A percentile compares a stretch with the other conserved stretches of the same genome.
Evolutionary conservation across 2,797 vertebrate species (phyloP).

Genomic region (Hydrophis major): DNA sequence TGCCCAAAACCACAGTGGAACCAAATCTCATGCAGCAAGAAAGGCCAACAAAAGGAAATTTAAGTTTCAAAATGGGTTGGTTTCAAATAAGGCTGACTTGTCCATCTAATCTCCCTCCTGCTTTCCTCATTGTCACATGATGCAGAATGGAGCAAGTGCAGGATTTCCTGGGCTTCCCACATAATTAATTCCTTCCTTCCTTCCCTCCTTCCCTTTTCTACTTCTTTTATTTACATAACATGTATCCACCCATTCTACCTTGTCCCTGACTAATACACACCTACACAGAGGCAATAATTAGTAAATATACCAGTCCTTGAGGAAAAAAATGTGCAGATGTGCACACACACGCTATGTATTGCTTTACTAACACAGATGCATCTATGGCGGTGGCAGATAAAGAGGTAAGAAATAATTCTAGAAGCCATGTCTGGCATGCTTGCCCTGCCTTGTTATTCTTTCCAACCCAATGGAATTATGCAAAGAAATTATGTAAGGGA

Average conservation of each 20-base stretch:
- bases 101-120: neutral
- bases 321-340: neutral
- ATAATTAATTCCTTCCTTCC: too few relatives aligned
- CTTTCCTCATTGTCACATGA: neutral
- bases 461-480: neutral
- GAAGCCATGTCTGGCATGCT: neutral
- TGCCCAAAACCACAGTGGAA: neutral
- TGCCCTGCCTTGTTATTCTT: neutral
- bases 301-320: neutral
- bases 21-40: neutral
- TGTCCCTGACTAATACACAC: neutral
- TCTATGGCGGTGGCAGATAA: neutral
- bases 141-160: neutral
- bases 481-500: neutral
- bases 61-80: neutral
- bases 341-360: neutral
- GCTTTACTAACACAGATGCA: neutral
- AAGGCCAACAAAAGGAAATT: neutral
- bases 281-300: neutral
- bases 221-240: neutral
- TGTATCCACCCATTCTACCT: neutral
- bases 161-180: neutral
- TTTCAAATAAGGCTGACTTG: neutral
- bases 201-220: fast-evolving
- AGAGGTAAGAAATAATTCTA: neutral